Base-by-base conservation (phyloP, 2,113 vertebrate genomes). In the Struthidea cinerea region DNA sequence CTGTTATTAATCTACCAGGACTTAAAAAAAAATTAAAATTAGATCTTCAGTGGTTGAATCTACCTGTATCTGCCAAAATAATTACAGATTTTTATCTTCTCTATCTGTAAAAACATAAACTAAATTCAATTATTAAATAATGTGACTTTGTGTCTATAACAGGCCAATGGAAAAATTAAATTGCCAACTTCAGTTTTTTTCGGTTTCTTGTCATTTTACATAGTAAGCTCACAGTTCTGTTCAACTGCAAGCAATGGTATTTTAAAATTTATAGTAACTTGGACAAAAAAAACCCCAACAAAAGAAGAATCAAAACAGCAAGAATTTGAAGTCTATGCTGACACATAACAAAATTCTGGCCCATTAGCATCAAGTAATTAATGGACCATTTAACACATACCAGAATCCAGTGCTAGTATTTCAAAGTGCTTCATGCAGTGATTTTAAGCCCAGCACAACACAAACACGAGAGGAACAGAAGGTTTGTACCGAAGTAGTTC, bases 401-500 rank as follows among this genome's bases (percentile, higher is more conserved):
- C 27, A 32, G 52, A 80, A 83, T 35, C 27, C 84, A 80, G 65
- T 4, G 17, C 47, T 83, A 81, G 46, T 4, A 80, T 73, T 39
- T 35, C 55, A 23, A 85, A 87, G 46, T 2, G 37, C 35, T 56
- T 70, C 49, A 61, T 8, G 74, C 65, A 73, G 64, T 6, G 33
- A 49, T 26, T 81, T 88, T 49, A 84, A 78, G 52, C 57, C 42
- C 49, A 65, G 77, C 57, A 67, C 87, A 83, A 59, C 1, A 63
- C 2, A 81, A 75, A 39, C 13, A 46, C 1, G 13, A 78, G 91
- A 67, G 75, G 52, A 86, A 46, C 6, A 80, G 71, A 69, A 59
- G 76, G 19, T 76, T 10, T 69, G 73, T 94, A 99, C 99, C 99
- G 98, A n/a, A 99, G 98, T 53, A 98, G 93, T 42, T 99, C 98